Evolutionary conservation across 2,888 invertebrate species (phyloP), one percentile per base, ranked within the genome.

Genomic region (Apamea crenata): DNA sequence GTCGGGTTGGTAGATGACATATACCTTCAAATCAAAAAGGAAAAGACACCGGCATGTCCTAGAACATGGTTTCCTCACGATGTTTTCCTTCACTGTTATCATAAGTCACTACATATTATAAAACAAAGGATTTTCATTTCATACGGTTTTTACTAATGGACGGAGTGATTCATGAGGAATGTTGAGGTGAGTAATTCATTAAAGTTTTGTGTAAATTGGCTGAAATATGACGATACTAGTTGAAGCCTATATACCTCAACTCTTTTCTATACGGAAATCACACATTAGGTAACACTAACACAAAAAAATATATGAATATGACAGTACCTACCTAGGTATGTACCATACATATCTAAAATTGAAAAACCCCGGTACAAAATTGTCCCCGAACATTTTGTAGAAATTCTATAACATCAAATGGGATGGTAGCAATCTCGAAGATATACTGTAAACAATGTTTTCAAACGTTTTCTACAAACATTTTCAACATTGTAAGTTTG

Each of bases 371-470:
- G 59, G 32, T 73, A 70, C 78, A 86, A 86, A 80, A 80, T 86
- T 74, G 82, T 82, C 76, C 69, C 69, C 67, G 74, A 74, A 84
- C 81, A 82, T 87, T 88, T 85, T 78, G 83, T 87, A 82, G 81
- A 84, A 89, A 87, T 86, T 87, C 85, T 82, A 84, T 84, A 85
- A 89, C 78, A 87, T 83, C 66, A 80, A 88, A 85, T 81, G 81
- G 82, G 81, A 89, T 81, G 84, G 82, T 76, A 81, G 85, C 89
- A 81, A 87, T 90, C 82, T 84, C 80, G 75, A 83, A 90, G 84
- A 89, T 88, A 87, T 88, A 90, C 70, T 82, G 89, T 88, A 84
- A 89, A 88, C 90, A 90, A 88, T 88, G 90, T 89, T 88, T 82
- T 77, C 79, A 79, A 82, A 80, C 67, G 81, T 79, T 88, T 83